Evolutionary conservation across 2,113 vertebrate species (phyloP), one percentile per base, ranked within the genome.

Genomic region (Chloroceryle aenea): DNA sequence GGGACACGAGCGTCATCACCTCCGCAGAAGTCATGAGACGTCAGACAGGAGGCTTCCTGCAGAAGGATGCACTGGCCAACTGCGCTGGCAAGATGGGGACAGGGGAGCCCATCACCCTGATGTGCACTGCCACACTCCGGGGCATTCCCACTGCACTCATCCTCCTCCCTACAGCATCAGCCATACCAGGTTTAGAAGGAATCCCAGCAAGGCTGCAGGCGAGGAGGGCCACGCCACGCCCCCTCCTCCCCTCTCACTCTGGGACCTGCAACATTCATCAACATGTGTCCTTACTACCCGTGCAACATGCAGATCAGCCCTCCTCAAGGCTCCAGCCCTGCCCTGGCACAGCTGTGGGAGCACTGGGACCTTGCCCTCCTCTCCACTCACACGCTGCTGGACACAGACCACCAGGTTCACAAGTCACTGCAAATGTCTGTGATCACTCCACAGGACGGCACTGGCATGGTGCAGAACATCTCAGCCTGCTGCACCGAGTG

Each of bases 101-200:
- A n/a, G 0, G 7, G 64, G 21, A 59, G 47, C 1, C 0, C 63
- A 17, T 1, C 0, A 0, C 7, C 36, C 43, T 1, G 0, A 34
- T 30, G 14, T 26, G 43, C 55, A 15, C 16, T 8, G 85, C 22
- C 1, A 0, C 19, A 6, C 34, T 5, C 2, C 3, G 0, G 1
- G 32, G 20, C 20, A 2, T 42, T 13, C 18, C 58, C 30, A 3
- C 27, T 2, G 0, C 56, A 4, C 48, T 17, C 74, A 11, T 14
- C 29, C 47, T 63, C 50, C 69, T 52, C 21, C 26, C 14, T 16
- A 4, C 53, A 36, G 5, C 62, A 30, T 9, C 87, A 15, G 77
- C 38, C 38, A 14, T 45, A 21, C 43, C 21, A 21, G 9, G 12
- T 10, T 21, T 9, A 36, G 56, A 10, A 50, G 53, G 71, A 32